These are phyloP conservation scores for Dryobota labecula DNA, from an alignment of 2,888 invertebrate species.

Conservation along the genomic window DNA sequence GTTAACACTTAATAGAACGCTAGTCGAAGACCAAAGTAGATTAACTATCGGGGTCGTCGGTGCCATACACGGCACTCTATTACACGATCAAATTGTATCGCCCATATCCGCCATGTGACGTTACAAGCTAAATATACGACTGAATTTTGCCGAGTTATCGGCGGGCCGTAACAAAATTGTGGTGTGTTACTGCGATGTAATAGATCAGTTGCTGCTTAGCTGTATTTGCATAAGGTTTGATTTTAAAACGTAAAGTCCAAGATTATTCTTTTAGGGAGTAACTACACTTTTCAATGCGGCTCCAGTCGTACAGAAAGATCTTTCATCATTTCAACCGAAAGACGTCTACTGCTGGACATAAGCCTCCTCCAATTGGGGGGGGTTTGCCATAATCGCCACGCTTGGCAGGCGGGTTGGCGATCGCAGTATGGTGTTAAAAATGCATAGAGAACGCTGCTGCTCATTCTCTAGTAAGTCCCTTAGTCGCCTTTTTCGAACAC, in stretches of 20 bases:
- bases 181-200: background rate
- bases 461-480: no score
- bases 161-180: slow-evolving; percentile 23
- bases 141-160: slow-evolving; percentile 26
- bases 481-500: no score
- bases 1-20: slow-evolving; percentile 62
- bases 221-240: background rate
- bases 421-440: no score
- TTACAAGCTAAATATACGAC: slow-evolving; percentile 11
- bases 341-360: no score
- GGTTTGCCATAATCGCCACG: no score
- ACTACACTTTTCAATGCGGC: no score
- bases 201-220: background rate
- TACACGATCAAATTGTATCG: slow-evolving; percentile 56
- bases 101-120: background rate
- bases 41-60: slow-evolving; percentile 73
- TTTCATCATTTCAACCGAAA: no score
- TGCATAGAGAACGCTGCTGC: no score
- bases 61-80: slow-evolving; percentile 64
- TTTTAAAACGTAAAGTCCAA: background rate
- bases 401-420: no score
- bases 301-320: no score
- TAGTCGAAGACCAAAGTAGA: slow-evolving; percentile 67
- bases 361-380: no score
- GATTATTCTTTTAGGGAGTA: background rate